Evolutionary conservation across 1,140 invertebrate species (phyloP).

Genomic region (Drosophila subpulchrella): DNA sequence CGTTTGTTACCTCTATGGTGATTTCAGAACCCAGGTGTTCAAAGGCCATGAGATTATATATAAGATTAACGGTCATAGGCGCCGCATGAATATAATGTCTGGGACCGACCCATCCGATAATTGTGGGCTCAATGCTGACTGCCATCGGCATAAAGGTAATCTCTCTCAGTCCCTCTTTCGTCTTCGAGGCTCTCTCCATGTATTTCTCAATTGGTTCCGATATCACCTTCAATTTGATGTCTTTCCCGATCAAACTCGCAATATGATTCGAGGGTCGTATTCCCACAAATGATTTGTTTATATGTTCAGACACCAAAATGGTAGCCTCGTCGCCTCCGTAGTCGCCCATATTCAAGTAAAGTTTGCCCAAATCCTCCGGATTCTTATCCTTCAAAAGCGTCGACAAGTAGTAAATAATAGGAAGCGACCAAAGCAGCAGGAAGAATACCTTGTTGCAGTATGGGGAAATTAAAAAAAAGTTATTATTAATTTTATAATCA

Average conservation of each 20-base stretch:
- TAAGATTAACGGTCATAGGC: slow-evolving; percentile 86
- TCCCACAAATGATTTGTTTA: neutral
- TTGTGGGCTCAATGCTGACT: slow-evolving; percentile 31
- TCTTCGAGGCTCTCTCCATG: neutral
- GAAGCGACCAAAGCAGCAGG: neutral
- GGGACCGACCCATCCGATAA: slow-evolving; percentile 86
- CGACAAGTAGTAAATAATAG: neutral
- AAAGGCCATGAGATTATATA: slow-evolving; percentile 86
- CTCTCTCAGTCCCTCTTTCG: neutral
- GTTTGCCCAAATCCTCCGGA: neutral
- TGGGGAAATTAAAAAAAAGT: neutral
- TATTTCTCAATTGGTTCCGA: neutral
- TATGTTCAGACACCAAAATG: neutral
- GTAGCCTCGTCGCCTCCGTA: neutral
- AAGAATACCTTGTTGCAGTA: neutral
- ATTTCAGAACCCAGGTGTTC: neutral
- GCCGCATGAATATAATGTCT: slow-evolving; percentile 88
- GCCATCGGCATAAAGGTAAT: slow-evolving; percentile 7
- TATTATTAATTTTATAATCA: neutral
- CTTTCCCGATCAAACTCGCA: neutral
- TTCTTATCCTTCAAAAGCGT: neutral
- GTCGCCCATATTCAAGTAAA: neutral
- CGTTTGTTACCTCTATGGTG: slow-evolving; percentile 7
- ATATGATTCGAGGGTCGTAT: neutral
- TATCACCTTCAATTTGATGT: neutral